Conservation (phyloP, 2,797 vertebrate species). For the Heteromormyrus szaboi region DNA sequence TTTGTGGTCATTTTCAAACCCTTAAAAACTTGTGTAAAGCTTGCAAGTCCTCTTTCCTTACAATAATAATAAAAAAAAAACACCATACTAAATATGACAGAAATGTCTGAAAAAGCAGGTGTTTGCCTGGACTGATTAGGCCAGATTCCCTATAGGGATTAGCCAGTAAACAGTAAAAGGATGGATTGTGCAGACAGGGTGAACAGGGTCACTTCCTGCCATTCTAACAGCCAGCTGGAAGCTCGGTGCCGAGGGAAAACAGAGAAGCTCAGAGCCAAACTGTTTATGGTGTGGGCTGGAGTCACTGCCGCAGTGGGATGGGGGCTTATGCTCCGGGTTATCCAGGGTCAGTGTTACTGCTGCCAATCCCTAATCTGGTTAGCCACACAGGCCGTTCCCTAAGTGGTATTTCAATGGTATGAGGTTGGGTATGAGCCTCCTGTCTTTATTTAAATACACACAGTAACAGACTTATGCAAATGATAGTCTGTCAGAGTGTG, state of each 20-base stretch:
- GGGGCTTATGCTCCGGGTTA: not conserved
- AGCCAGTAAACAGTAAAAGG: not conserved
- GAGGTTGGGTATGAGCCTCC: not conserved
- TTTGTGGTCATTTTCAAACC: not conserved
- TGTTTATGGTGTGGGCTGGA: not conserved
- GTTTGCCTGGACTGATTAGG: not conserved
- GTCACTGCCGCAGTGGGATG: not conserved
- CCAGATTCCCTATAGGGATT: not conserved
- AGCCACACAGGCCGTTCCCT: not conserved
- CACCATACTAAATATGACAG: not conserved
- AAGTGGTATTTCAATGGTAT: not conserved
- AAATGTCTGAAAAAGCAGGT: not conserved
- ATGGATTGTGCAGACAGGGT: not conserved
- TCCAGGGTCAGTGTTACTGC: not conserved
- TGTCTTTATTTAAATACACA: not conserved
- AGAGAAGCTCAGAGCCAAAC: not conserved
- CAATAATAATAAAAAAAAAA: not conserved
- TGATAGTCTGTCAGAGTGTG: not conserved
- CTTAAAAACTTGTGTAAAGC: not conserved
- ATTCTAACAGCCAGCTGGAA: not conserved
- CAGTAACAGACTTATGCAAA: not conserved
- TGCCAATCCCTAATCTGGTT: not conserved
- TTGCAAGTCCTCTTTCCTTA: not conserved
- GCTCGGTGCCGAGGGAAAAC: not conserved
- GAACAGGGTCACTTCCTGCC: conserved; percentile 1